A percentile compares a stretch with the other conserved stretches of the same genome.
Evolutionary conservation across 2,888 invertebrate species (phyloP).

Genomic region (Leptinotarsa tumamoca): DNA sequence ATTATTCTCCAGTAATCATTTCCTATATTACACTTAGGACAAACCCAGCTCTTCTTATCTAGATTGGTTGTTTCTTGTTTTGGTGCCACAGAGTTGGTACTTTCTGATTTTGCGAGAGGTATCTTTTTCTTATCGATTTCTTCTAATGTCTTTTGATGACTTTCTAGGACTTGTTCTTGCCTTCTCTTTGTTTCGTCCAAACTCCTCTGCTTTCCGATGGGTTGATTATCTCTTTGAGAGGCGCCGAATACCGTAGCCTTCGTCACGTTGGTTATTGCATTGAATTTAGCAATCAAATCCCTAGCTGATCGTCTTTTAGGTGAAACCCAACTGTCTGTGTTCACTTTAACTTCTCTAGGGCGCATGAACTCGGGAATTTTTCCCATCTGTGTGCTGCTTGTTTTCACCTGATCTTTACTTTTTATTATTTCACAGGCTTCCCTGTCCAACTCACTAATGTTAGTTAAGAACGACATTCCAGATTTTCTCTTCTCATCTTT

Average conservation of each 20-base stretch:
- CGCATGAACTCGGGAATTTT: slow-evolving; percentile 65
- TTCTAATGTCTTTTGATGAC: slow-evolving; percentile 57
- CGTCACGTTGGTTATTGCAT: slow-evolving; percentile 72
- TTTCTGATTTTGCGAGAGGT: slow-evolving; percentile 64
- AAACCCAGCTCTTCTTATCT: slow-evolving; percentile 69
- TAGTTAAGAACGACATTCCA: slow-evolving; percentile 75
- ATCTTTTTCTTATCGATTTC: slow-evolving; percentile 58
- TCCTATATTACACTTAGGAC: slow-evolving; percentile 72
- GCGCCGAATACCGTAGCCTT: slow-evolving; percentile 69
- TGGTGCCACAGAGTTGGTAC: slow-evolving; percentile 59
- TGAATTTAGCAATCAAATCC: slow-evolving; percentile 74
- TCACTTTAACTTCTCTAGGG: slow-evolving; percentile 57
- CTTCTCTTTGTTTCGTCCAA: slow-evolving; percentile 55
- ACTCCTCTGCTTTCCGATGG: slow-evolving; percentile 58
- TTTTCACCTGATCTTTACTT: slow-evolving; percentile 53
- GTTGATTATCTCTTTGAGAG: slow-evolving; percentile 57
- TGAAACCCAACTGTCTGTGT: slow-evolving; percentile 58
- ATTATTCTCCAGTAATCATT: slow-evolving; percentile 74
- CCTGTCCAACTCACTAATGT: slow-evolving; percentile 83
- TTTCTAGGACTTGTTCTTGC: slow-evolving; percentile 56
- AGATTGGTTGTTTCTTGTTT: slow-evolving; percentile 58
- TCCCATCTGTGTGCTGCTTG: slow-evolving; percentile 46
- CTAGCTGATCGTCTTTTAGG: slow-evolving; percentile 65
- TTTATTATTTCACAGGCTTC: slow-evolving; percentile 82
- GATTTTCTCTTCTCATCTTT: slow-evolving; percentile 70